Conservation (phyloP, 2,888 invertebrate species). For the Actias luna region DNA sequence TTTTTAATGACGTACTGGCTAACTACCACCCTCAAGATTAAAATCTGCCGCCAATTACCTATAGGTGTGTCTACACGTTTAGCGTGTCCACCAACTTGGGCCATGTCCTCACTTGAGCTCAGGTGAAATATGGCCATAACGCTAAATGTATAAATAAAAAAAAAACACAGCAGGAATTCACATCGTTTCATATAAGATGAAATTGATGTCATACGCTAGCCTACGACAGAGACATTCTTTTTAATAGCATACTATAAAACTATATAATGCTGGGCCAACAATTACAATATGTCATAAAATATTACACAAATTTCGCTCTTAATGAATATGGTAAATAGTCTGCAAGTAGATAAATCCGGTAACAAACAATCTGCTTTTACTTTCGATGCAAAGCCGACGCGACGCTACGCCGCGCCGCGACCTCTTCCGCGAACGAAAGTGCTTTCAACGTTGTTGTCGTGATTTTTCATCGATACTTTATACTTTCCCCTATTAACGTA, state of each 20-base stretch:
- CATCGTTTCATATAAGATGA: no score
- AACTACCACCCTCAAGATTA: no score
- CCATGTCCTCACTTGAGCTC: no score
- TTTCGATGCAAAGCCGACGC: slow-evolving; percentile 46
- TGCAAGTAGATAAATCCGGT: slow-evolving; percentile 39
- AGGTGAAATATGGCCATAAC: no score
- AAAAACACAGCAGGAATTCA: no score
- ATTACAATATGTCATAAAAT: background rate
- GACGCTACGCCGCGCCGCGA: background rate
- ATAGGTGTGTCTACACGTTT: no score
- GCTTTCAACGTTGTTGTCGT: slow-evolving; percentile 36
- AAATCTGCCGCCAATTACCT: no score
- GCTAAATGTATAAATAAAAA: no score
- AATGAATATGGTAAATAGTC: slow-evolving; percentile 10
- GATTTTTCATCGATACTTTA: slow-evolving; percentile 32
- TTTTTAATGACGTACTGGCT: no score
- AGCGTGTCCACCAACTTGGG: no score
- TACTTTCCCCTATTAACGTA: slow-evolving; percentile 11
- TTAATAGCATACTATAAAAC: background rate
- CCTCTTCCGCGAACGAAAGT: slow-evolving; percentile 74
- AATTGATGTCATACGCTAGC: no score
- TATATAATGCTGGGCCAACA: background rate
- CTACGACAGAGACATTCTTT: background rate
- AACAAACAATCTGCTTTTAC: slow-evolving; percentile 69
- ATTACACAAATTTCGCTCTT: background rate